Evolutionary conservation across 2,113 vertebrate species (phyloP).

Genomic region (Calidris pygmaea): DNA sequence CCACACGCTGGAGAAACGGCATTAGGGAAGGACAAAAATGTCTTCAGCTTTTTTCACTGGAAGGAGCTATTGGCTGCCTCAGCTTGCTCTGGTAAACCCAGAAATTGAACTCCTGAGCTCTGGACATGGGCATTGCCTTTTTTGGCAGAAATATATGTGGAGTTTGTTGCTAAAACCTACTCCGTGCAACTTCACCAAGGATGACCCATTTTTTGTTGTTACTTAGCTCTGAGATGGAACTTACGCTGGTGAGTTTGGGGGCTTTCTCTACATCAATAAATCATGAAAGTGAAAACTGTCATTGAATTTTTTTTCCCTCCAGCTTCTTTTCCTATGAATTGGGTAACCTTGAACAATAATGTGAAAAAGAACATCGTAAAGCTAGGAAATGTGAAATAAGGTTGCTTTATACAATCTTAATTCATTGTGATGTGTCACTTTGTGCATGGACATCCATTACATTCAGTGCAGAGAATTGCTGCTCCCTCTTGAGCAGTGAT

Average conservation of each 20-base stretch:
- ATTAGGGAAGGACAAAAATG: background rate
- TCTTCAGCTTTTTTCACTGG: background rate
- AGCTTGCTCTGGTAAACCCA: background rate
- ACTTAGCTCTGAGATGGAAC: background rate
- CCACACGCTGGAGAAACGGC: background rate
- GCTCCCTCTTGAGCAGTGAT: background rate
- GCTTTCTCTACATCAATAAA: background rate
- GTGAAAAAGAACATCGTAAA: background rate
- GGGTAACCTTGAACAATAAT: background rate
- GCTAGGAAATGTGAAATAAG: background rate
- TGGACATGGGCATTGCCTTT: background rate
- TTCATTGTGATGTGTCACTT: background rate
- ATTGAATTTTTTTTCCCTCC: background rate
- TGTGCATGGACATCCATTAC: background rate
- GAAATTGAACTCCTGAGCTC: background rate
- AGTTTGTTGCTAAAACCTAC: background rate
- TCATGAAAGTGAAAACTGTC: background rate
- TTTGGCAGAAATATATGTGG: background rate
- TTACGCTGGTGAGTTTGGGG: background rate
- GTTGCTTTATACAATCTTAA: background rate
- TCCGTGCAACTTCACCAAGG: background rate
- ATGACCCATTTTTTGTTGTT: background rate
- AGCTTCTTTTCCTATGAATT: background rate
- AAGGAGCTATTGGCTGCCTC: background rate
- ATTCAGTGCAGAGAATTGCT: background rate